Evolutionary conservation across 1,140 invertebrate genomes (phyloP).

Genomic region (Pseudachorutes palmiensis): DNA sequence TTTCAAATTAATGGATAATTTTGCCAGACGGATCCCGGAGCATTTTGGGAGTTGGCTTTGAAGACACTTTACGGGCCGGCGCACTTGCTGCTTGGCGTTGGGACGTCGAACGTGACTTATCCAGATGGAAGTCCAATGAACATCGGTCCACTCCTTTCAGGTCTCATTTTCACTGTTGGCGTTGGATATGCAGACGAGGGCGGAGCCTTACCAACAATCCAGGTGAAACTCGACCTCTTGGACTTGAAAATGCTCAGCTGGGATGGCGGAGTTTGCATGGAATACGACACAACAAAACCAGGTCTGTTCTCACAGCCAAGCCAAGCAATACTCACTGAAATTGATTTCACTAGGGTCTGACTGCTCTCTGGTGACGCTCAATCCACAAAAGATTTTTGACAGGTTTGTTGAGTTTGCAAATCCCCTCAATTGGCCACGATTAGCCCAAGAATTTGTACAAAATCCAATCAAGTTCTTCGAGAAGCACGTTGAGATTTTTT

Average conservation of each 20-base stretch:
- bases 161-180: constrained; percentile 3
- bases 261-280: constrained; percentile 1
- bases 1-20: too few relatives aligned
- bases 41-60: neutral
- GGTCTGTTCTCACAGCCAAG: neutral
- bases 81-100: neutral
- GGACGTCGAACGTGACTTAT: neutral
- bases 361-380: constrained; percentile 2
- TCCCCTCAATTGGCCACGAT: neutral
- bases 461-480: constrained; percentile 4
- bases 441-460: neutral
- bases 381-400: constrained; percentile 3
- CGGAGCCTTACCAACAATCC: neutral
- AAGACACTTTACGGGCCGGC: neutral
- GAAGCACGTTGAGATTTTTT: neutral
- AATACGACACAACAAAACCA: neutral
- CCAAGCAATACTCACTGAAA: neutral
- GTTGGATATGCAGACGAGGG: neutral
- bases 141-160: neutral
- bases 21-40: too few relatives aligned
- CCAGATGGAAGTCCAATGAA: constrained; percentile 7
- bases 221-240: neutral
- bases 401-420: constrained; percentile 1
- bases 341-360: neutral
- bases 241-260: constrained; percentile 5